Evolutionary conservation across 2,797 vertebrate species (phyloP).

Genomic region (Cyprinodon diabolis): DNA sequence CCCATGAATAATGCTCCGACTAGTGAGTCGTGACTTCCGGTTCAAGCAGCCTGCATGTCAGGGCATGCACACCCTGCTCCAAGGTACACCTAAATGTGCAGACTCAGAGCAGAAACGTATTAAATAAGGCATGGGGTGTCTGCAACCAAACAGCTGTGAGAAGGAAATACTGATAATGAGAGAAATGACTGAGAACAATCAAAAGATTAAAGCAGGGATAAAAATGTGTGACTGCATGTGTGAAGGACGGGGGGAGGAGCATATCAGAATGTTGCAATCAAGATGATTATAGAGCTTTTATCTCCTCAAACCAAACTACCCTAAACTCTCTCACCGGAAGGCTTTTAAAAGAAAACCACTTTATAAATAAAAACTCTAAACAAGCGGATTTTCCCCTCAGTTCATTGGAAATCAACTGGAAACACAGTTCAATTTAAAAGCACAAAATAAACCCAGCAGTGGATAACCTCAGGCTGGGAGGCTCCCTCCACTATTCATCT

Average conservation of each 20-base stretch:
- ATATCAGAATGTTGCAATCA: not conserved
- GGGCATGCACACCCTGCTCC: conserved; percentile 32
- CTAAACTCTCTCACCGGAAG: conserved; percentile 7
- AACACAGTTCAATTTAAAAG: conserved; percentile 20
- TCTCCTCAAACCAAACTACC: conserved; percentile 6
- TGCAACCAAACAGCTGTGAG: conserved; percentile 21
- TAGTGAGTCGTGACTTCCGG: conserved; percentile 77
- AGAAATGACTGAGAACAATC: conserved; percentile 7
- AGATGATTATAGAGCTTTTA: not conserved
- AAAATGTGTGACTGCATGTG: conserved; percentile 28
- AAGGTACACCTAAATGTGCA: conserved; percentile 31
- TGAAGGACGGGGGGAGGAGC: conserved; percentile 19
- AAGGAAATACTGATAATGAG: conserved; percentile 34
- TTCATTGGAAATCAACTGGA: conserved; percentile 29
- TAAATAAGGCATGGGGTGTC: conserved; percentile 35
- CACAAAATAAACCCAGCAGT: conserved; percentile 23
- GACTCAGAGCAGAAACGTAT: conserved; percentile 21
- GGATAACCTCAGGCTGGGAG: conserved; percentile 14
- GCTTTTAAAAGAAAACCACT: not conserved
- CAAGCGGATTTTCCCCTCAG: conserved; percentile 11
- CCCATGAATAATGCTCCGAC: conserved; percentile 57
- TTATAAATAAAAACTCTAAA: conserved; percentile 19
- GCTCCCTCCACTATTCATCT: conserved; percentile 23
- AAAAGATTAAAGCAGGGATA: conserved; percentile 13
- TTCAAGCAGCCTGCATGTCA: conserved; percentile 51